These are phyloP conservation scores for Patella pellucida DNA, from an alignment of 2,888 invertebrate species.

Conservation along the genomic window DNA sequence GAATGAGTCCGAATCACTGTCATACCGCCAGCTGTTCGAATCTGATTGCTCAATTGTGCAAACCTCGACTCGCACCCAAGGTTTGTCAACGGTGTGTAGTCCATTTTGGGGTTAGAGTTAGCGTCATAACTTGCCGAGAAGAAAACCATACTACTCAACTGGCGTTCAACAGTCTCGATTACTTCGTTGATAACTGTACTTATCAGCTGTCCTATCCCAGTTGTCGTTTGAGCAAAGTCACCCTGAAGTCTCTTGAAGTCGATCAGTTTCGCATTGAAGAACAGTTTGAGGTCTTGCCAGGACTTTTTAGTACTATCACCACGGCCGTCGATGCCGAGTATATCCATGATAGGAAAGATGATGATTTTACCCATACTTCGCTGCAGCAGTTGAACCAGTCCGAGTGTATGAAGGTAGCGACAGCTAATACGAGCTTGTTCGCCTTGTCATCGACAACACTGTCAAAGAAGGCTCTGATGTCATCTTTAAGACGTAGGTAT, in stretches of 20 bases:
- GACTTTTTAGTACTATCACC: neutral
- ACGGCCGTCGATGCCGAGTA: constrained; percentile 8
- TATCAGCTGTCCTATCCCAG: neutral
- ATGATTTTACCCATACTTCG: neutral
- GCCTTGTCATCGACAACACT: neutral
- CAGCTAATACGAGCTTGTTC: neutral
- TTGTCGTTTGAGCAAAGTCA: neutral
- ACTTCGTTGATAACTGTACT: neutral
- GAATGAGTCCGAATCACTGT: neutral
- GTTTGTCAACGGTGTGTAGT: neutral
- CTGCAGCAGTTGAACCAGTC: neutral
- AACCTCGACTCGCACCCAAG: neutral
- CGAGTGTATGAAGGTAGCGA: neutral
- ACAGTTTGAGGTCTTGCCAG: neutral
- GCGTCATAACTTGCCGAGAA: neutral
- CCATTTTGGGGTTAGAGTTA: neutral
- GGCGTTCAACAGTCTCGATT: neutral
- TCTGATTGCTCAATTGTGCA: neutral
- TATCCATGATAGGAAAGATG: neutral
- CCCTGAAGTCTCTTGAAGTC: too few relatives aligned
- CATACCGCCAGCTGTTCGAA: constrained; percentile 1
- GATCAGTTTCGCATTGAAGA: neutral
- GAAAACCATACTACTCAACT: neutral
- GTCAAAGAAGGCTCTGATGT: neutral
- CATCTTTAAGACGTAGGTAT: neutral